Percentiles rank a stretch among this genome's conserved stretches.
These are phyloP conservation scores for Philaethria dido DNA, from an alignment of 2,888 invertebrate genomes.

Conservation along the genomic window DNA sequence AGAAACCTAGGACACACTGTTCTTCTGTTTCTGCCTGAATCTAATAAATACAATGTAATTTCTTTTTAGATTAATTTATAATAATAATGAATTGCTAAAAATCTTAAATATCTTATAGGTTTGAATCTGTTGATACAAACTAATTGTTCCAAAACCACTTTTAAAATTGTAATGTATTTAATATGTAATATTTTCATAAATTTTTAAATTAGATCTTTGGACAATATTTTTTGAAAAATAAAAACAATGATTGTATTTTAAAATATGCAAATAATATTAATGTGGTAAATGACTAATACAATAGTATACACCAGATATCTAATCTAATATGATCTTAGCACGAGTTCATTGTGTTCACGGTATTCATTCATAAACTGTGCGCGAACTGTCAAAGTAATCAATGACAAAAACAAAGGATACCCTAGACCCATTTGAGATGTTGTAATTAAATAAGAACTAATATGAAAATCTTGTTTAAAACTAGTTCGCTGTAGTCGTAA, in stretches of 20 bases:
- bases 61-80: too few relatives aligned
- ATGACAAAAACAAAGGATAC: conserved; percentile 71
- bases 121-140: too few relatives aligned
- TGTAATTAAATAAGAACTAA: conserved; percentile 1
- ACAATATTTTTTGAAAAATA: background rate
- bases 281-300: conserved; percentile 43
- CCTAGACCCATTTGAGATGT: conserved; percentile 8
- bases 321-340: conserved; percentile 68
- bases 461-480: conserved; percentile 36
- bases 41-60: too few relatives aligned
- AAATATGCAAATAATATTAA: background rate
- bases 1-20: too few relatives aligned
- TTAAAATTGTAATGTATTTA: too few relatives aligned
- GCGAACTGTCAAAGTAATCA: conserved; percentile 74
- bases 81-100: too few relatives aligned
- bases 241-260: background rate
- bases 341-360: conserved; percentile 72
- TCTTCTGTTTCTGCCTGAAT: too few relatives aligned
- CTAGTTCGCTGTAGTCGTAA: conserved; percentile 42
- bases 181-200: too few relatives aligned
- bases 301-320: conserved; percentile 57
- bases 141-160: too few relatives aligned
- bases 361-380: conserved; percentile 78
- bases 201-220: too few relatives aligned
- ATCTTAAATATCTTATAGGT: too few relatives aligned